Evolutionary conservation across 1,140 invertebrate genomes (phyloP), one percentile per base, ranked within the genome.

Genomic region (Atta cephalotes): DNA sequence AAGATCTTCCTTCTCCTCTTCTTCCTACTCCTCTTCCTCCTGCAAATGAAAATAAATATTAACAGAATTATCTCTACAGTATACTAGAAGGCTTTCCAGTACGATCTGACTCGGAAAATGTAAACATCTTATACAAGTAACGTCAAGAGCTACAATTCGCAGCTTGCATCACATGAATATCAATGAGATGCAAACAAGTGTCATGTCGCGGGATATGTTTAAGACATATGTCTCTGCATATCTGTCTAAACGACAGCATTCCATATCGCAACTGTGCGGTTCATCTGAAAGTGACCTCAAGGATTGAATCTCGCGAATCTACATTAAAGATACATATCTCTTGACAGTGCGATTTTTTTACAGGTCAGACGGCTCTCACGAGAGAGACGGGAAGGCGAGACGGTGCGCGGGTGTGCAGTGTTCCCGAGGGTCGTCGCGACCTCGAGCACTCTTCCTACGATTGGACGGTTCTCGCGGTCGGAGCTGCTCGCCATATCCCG

Each of bases 161-260:
- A 0, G 1, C 31, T 18, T 9, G 21, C 71, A 81, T 35, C n/a
- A 56, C n/a, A 39, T 63, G 68, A 60, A 2, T 81, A 21, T 66
- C 9, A 49, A 51, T 18, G 10, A 79, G 3, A 74, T 51, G 39
- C 18, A n/a, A n/a, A 89, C 39, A 87, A 85, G 49, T 58, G 72
- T 86, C 77, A 86, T 28, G 18, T 7, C 18, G 53, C n/a, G n/a
- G 4, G 53, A 88, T 51, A 25, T 53, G 51, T 53, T 58, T 21
- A 25, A 62, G 53, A 84, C 85, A 89, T 87, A 89, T 87, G 88
- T 31, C 53, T 25, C 31, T 60, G 72, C 56, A 74, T 35, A n/a
- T 21, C 35, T 21, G 28, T 31, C 45, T 39, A 21, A 16, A 28
- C 76, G 28, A n/a, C 49, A 28, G 12, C 39, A 21, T 65, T 72